A percentile compares a stretch with the other conserved stretches of the same genome.
These are phyloP conservation scores for Tetrapedia diversipes DNA, from an alignment of 2,888 invertebrate genomes.

Conservation along the genomic window DNA sequence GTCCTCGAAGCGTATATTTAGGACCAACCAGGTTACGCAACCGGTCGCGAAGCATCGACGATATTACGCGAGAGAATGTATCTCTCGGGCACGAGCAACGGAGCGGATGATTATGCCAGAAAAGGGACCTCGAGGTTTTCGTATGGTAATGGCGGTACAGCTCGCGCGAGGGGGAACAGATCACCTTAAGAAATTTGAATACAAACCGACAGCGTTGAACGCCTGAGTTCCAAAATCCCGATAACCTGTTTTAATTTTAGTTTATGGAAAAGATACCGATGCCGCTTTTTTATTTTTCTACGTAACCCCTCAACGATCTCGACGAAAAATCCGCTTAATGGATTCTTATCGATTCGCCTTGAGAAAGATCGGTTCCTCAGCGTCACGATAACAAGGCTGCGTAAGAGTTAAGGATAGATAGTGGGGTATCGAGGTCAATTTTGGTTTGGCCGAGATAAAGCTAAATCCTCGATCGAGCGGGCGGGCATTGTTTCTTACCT, in stretches of 20 bases:
- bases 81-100: not conserved
- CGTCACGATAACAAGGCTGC: conserved; percentile 21
- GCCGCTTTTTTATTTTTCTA: too few species aligned
- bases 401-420: conserved; percentile 6
- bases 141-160: not conserved
- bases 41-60: too few species aligned
- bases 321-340: too few species aligned
- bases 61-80: not conserved
- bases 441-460: conserved; percentile 6
- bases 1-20: too few species aligned
- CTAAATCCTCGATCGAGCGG: not conserved
- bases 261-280: too few species aligned
- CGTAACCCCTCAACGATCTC: too few species aligned
- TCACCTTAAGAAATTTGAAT: conserved; percentile 5
- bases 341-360: conserved; percentile 23
- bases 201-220: not conserved
- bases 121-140: not conserved
- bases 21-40: not conserved
- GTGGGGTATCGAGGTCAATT: conserved; percentile 36
- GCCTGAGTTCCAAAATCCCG: not conserved
- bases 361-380: conserved; percentile 12
- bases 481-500: conserved; percentile 5
- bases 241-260: too few species aligned
- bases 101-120: too few species aligned
- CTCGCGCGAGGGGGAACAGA: not conserved